Base-by-base conservation (phyloP, 2,797 vertebrate species). In the Hemitrygon akajei region DNA sequence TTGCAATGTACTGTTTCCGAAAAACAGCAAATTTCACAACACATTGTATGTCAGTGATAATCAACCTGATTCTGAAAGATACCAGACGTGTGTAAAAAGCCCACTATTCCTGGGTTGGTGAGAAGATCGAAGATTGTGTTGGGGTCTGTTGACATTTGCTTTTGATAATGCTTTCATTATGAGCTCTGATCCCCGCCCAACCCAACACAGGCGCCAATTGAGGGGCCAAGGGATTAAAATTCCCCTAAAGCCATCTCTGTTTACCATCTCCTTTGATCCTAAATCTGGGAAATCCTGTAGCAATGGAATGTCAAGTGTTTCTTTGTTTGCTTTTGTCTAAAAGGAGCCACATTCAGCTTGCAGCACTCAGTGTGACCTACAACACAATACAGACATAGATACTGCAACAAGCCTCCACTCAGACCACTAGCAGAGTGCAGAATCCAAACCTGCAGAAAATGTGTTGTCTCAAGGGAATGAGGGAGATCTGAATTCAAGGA, bases 281-380 rank as follows among this genome's bases (percentile, higher is more conserved):
- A 16, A 93, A 40, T 56, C 69, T 75, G 76, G 69, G 40, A 76
- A 93, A 73, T 93, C 40, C 27, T 58, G 71, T 76, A 75, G 27
- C 69, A 75, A 27, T 75, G 91, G 91, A 93, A 93, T 93, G 71
- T 30, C 71, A 93, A 93, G 25, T 93, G 93, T 93, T 76, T 56
- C 91, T 16, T 71, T 76, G 73, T 71, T 92, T 56, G 27, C 40
- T 93, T 93, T 93, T 93, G 37, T 12, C 71, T 76, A 58, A 47
- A 18, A 40, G 69, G 27, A 25, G 76, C 76, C 6, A 37, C 37
- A 75, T 73, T 93, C 27, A 93, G 69, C 76, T 75, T 86, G 7
- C 27, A 25, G 25, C 56, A 58, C 58, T 84, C 30, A 92, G 5
- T 30, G 91, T 92, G 91, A 1, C 30, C 11, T 56, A 22, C 76